Evolutionary conservation across 2,888 invertebrate species (phyloP).

Genomic region (Notodonta dromedarius): DNA sequence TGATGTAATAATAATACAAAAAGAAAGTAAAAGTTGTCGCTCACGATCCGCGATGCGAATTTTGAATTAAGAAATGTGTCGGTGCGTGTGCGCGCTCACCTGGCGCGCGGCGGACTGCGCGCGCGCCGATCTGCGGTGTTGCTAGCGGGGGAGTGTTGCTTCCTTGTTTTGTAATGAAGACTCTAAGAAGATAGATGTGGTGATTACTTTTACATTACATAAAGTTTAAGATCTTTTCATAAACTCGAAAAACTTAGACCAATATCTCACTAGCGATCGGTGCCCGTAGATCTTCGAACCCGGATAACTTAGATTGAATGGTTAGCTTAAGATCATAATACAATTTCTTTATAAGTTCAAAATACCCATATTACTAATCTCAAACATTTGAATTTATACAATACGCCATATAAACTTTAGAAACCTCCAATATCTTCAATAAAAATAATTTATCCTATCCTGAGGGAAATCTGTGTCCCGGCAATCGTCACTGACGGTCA

Average conservation of each 20-base stretch:
- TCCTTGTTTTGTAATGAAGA: conserved; percentile 5
- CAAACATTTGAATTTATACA: no score
- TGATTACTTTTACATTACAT: no score
- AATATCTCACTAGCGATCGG: no score
- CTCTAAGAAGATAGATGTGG: neutral
- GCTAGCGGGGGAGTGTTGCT: conserved; percentile 28
- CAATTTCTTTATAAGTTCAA: no score
- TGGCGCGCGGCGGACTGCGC: conserved; percentile 65
- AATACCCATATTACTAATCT: no score
- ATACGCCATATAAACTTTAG: no score
- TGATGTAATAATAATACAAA: conserved; percentile 49
- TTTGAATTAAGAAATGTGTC: conserved; percentile 42
- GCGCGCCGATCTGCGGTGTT: conserved; percentile 33
- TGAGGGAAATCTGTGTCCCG: neutral
- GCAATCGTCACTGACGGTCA: conserved; percentile 53
- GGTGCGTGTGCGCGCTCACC: conserved; percentile 63
- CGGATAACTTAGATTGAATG: no score
- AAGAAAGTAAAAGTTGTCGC: conserved; percentile 60
- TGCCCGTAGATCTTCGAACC: no score
- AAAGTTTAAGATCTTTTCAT: no score
- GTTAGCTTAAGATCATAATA: no score
- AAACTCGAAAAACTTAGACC: no score
- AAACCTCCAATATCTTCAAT: neutral
- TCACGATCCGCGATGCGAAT: conserved; percentile 41
- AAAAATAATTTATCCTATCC: neutral